A percentile compares a stretch with the other conserved stretches of the same genome.
Evolutionary conservation across 2,797 vertebrate genomes (phyloP).

Genomic region (Natrix natrix): DNA sequence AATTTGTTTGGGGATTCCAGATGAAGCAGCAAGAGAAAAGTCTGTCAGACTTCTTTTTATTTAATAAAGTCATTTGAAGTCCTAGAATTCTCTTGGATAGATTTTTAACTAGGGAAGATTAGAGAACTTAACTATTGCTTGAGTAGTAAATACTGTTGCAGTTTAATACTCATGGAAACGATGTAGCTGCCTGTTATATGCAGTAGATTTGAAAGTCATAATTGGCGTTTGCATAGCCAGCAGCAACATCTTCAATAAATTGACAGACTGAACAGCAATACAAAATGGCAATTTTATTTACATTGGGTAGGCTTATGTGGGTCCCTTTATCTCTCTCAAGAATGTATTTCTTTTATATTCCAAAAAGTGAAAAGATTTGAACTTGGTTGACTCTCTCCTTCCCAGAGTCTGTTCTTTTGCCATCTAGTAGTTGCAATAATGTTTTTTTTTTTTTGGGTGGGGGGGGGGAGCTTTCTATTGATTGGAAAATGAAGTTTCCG

Average conservation of each 20-base stretch:
- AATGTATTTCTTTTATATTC: not conserved
- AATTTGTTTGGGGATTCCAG: slow-evolving; percentile 93
- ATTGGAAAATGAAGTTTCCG: not conserved
- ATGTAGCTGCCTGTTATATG: not conserved
- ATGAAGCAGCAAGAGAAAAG: slow-evolving; percentile 86
- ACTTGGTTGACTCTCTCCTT: not conserved
- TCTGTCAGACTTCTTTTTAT: slow-evolving; percentile 49
- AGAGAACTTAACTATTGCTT: not conserved
- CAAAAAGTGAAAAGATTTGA: not conserved
- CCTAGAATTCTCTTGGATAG: not conserved
- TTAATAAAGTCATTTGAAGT: not conserved
- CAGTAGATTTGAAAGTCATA: not conserved
- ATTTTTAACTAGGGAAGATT: not conserved
- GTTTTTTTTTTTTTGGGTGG: not conserved
- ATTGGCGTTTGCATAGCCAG: not conserved
- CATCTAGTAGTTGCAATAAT: not conserved
- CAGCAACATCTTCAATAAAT: not conserved
- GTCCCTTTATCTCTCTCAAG: not conserved
- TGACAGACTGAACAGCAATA: not conserved
- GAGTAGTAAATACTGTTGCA: not conserved
- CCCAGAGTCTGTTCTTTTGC: not conserved
- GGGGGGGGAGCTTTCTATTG: not conserved
- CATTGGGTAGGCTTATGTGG: not conserved
- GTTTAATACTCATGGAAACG: not conserved
- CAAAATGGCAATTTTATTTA: not conserved